Conservation (phyloP, 2,113 vertebrate genomes). For the Neolamprologus fasciatus region DNA sequence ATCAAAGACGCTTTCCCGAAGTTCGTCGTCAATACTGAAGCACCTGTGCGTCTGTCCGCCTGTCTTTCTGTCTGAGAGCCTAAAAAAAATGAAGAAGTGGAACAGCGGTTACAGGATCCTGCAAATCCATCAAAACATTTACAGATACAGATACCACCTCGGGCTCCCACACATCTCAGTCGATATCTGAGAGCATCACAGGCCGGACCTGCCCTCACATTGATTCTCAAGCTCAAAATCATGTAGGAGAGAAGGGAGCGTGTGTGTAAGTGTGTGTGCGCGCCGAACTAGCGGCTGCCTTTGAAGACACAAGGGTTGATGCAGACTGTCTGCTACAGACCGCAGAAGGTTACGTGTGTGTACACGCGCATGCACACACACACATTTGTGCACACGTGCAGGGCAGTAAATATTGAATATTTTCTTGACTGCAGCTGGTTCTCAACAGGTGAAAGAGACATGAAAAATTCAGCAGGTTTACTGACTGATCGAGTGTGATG, state of each 20-base stretch:
- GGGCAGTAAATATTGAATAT: constrained; percentile 17
- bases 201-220: constrained; percentile 30
- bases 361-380: background rate
- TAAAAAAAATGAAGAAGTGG: background rate
- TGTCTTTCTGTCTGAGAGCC: background rate
- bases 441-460: constrained; percentile 32
- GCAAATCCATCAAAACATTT: constrained; percentile 49
- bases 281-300: background rate
- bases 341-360: background rate
- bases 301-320: constrained; percentile 19
- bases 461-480: constrained; percentile 34
- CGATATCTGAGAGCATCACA: constrained; percentile 43
- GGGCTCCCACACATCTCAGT: constrained; percentile 31
- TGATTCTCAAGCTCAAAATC: constrained; percentile 10
- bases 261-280: background rate
- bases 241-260: background rate
- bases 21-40: background rate
- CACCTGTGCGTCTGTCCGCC: background rate
- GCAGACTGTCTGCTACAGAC: background rate
- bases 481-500: constrained; percentile 13
- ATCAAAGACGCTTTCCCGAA: background rate
- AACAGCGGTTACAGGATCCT: constrained; percentile 28
- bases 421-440: background rate
- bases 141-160: constrained; percentile 42
- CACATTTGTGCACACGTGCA: background rate